These are phyloP conservation scores for Tyrannus savana DNA, from an alignment of 2,113 vertebrate genomes.

Conservation along the genomic window DNA sequence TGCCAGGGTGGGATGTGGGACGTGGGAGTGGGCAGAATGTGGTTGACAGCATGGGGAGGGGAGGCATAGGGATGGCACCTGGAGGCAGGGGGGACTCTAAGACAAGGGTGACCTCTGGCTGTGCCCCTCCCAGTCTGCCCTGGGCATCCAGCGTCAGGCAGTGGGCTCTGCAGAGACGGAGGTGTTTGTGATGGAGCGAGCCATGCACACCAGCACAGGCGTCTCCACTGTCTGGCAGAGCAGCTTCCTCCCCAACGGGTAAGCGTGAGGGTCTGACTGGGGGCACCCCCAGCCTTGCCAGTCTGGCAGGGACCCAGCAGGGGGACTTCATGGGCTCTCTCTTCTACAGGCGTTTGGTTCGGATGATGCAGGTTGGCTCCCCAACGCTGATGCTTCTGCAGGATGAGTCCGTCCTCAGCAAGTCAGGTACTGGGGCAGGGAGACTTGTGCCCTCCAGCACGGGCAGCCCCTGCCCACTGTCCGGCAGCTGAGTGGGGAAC, in stretches of 20 bases:
- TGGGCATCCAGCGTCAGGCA: constrained; percentile 76
- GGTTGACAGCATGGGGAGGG: neutral
- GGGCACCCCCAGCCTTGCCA: neutral
- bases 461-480: neutral
- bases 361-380: constrained; percentile 83
- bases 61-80: no score
- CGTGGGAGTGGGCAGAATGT: neutral
- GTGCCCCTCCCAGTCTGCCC: constrained; percentile 43
- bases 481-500: neutral
- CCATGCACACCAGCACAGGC: constrained; percentile 36
- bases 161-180: constrained; percentile 68
- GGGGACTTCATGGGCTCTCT: neutral
- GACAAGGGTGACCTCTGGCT: neutral
- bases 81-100: neutral
- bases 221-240: constrained; percentile 78
- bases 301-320: neutral
- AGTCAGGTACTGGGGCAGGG: neutral
- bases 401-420: constrained; percentile 48
- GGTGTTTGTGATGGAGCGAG: constrained; percentile 84
- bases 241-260: constrained; percentile 88
- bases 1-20: neutral
- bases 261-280: neutral
- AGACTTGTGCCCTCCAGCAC: neutral
- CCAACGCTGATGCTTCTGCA: constrained; percentile 75
- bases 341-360: constrained; percentile 80